Evolutionary conservation across 2,888 invertebrate species (phyloP).

Genomic region (Melieria picta): DNA sequence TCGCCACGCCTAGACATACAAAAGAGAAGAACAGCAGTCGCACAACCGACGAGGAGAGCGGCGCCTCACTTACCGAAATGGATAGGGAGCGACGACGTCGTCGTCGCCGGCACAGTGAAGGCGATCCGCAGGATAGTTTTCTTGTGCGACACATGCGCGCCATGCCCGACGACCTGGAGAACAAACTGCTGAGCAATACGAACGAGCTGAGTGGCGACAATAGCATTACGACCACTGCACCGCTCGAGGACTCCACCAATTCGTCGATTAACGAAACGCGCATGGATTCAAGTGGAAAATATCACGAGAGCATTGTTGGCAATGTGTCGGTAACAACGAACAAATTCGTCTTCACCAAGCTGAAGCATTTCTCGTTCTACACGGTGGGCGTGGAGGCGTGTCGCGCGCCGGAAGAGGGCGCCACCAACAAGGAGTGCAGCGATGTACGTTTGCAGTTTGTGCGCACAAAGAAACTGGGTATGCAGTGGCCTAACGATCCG

Average conservation of each 20-base stretch:
- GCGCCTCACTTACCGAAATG: conserved; percentile 3
- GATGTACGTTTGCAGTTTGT: conserved; percentile 66
- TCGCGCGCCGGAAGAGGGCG: conserved; percentile 67
- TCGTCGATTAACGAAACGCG: conserved; percentile 58
- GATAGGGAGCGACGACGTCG: conserved; percentile 30
- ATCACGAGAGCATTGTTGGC: conserved; percentile 47
- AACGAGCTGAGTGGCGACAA: conserved; percentile 28
- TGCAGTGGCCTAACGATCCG: conserved; percentile 19
- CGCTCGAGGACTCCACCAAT: conserved; percentile 13
- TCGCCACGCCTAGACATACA: conserved; percentile 39
- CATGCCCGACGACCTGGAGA: conserved; percentile 12
- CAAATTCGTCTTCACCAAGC: conserved; percentile 70
- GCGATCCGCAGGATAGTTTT: conserved; percentile 47
- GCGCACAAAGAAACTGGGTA: conserved; percentile 68
- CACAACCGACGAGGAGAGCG: neutral
- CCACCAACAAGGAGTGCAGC: conserved; percentile 67
- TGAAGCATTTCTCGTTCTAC: conserved; percentile 84
- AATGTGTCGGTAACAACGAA: conserved; percentile 57
- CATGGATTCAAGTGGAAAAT: conserved; percentile 44
- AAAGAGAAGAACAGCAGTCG: conserved; percentile 30
- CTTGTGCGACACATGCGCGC: conserved; percentile 53
- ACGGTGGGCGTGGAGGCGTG: conserved; percentile 82
- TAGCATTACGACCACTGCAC: conserved; percentile 10
- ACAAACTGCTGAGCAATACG: conserved; percentile 17
- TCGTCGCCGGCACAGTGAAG: conserved; percentile 43